These are phyloP conservation scores for Synergus laeviventris DNA, from an alignment of 2,888 invertebrate genomes.

Conservation along the genomic window DNA sequence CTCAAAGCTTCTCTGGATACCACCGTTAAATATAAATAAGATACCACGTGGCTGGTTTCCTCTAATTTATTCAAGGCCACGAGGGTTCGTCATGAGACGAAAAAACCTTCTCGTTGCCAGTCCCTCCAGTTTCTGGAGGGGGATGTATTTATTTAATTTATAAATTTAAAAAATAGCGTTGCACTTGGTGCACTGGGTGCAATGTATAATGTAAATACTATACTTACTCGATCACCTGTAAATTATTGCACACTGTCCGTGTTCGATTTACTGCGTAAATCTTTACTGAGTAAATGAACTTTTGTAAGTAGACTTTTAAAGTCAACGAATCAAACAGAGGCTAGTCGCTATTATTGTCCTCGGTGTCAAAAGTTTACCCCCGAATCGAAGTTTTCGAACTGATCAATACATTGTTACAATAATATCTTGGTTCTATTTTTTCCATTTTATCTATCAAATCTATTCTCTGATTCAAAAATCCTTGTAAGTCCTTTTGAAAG, in stretches of 20 bases:
- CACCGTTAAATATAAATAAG: conserved; percentile 51
- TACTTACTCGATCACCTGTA: conserved; percentile 28
- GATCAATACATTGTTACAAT: conserved; percentile 58
- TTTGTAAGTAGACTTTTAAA: conserved; percentile 56
- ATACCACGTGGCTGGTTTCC: conserved; percentile 1
- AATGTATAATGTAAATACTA: conserved; percentile 31
- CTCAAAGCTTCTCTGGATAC: conserved; percentile 70
- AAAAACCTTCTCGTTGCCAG: background rate
- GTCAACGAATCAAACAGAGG: conserved; percentile 64
- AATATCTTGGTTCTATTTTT: conserved; percentile 27
- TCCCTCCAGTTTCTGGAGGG: conserved; percentile 2
- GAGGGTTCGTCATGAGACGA: background rate
- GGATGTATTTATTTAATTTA: conserved; percentile 38
- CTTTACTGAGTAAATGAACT: conserved; percentile 12
- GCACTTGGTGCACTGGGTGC: conserved; percentile 4
- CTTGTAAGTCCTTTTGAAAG: background rate
- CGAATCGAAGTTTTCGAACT: conserved; percentile 51
- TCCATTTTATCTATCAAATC: conserved; percentile 21
- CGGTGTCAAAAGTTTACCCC: conserved; percentile 56
- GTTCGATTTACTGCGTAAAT: conserved; percentile 23
- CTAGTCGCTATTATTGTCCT: conserved; percentile 62
- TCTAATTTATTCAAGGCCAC: conserved; percentile 25
- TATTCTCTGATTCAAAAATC: background rate
- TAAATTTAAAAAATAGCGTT: conserved; percentile 16
- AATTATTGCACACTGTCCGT: conserved; percentile 19